phyloP scores from a whole-genome alignment of 2,113 vertebrate genomes.

The Pao palembangensis region DNA sequence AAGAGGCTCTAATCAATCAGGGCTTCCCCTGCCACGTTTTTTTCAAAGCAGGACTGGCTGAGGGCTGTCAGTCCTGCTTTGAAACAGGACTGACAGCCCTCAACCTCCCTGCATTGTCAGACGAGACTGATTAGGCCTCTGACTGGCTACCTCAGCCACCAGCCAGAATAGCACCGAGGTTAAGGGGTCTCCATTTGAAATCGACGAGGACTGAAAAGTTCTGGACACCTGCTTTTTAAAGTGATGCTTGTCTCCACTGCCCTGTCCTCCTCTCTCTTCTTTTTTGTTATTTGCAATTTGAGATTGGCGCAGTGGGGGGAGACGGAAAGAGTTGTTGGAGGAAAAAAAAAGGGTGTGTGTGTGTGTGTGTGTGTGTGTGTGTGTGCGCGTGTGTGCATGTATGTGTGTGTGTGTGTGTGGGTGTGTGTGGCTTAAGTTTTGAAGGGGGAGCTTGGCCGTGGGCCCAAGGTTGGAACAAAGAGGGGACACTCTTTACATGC shows the following conservation, averaged over 20 bases:
- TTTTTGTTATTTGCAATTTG: slow-evolving; percentile 70
- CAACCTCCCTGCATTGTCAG: slow-evolving; percentile 75
- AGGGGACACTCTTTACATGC: slow-evolving; percentile 81
- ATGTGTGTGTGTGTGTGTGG: slow-evolving; percentile 36
- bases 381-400: slow-evolving; percentile 45
- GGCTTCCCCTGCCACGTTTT: slow-evolving; percentile 66
- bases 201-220: slow-evolving; percentile 70
- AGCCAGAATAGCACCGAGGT: slow-evolving; percentile 66
- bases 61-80: slow-evolving; percentile 42
- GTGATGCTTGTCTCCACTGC: slow-evolving; percentile 68
- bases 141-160: slow-evolving; percentile 73
- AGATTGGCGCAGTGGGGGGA: slow-evolving; percentile 45
- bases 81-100: slow-evolving; percentile 76
- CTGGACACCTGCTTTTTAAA: slow-evolving; percentile 81
- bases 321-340: slow-evolving; percentile 56
- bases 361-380: slow-evolving; percentile 43
- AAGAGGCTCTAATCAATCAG: slow-evolving; percentile 78
- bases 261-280: slow-evolving; percentile 55
- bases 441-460: slow-evolving; percentile 73
- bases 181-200: slow-evolving; percentile 76
- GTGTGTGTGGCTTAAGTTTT: slow-evolving; percentile 73
- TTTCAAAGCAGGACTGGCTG: slow-evolving; percentile 62
- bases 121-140: slow-evolving; percentile 74
- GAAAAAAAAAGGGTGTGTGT: slow-evolving; percentile 40
- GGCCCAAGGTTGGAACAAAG: slow-evolving; percentile 77